These are phyloP conservation scores for Botrylloides violaceus DNA, from an alignment of 23 tunicate genomes.

Conservation along the genomic window DNA sequence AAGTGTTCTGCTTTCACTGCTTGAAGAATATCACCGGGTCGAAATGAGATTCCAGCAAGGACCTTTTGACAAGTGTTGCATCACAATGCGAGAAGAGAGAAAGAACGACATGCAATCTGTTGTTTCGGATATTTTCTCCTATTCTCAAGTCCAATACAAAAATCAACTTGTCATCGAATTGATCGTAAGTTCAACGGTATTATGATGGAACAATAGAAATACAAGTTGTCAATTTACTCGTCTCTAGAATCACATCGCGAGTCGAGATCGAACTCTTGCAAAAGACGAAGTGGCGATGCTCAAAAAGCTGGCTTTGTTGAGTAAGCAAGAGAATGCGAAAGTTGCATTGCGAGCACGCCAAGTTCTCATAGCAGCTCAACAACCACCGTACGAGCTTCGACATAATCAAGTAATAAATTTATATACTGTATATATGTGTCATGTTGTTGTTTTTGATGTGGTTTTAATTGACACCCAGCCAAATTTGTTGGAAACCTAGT, in stretches of 20 bases:
- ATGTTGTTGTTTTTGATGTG: no score
- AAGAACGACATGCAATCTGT: constrained; percentile 56
- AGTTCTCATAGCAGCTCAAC: constrained; percentile 90
- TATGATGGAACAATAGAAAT: neutral
- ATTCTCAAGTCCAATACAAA: constrained; percentile 59
- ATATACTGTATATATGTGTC: no score
- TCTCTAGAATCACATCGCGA: constrained; percentile 55
- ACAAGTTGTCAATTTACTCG: neutral
- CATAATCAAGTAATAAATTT: constrained; percentile 70
- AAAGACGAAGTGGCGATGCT: constrained; percentile 44
- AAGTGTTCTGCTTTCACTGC: constrained; percentile 46
- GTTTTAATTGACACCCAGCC: neutral
- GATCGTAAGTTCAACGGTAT: constrained; percentile 45
- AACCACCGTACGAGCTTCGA: constrained; percentile 92
- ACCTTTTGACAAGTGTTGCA: constrained; percentile 87
- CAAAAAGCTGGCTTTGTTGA: constrained; percentile 62
- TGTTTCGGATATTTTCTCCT: constrained; percentile 82
- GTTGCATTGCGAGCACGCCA: constrained; percentile 91
- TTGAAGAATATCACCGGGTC: constrained; percentile 74
- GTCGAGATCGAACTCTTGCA: constrained; percentile 44
- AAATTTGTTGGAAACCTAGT: constrained; percentile 3
- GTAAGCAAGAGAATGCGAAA: constrained; percentile 85
- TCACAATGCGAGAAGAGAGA: constrained; percentile 63
- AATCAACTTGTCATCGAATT: constrained; percentile 64
- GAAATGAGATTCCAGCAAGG: constrained; percentile 91